Evolutionary conservation across 2,797 vertebrate species (phyloP), one percentile per base, ranked within the genome.

Genomic region (Vireo griseus): DNA sequence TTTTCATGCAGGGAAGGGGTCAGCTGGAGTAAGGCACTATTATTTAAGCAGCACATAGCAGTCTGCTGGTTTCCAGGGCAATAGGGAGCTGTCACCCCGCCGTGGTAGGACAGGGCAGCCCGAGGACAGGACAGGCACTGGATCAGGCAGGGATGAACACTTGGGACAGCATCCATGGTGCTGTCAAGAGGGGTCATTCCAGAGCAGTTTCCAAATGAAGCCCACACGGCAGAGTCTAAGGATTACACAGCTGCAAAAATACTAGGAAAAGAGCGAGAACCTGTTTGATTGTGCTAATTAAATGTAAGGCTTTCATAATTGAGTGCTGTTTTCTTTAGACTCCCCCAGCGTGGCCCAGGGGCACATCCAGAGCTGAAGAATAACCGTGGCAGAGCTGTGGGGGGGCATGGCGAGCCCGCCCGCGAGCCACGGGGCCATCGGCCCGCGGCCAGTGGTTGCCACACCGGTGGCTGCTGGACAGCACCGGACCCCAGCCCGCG

Each of bases 281-380:
- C 88, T 93, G 96, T 94, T 95, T 92, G 90, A 82, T 55, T 5
- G 40, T 2, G 37, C 48, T 15, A 5, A 59, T 25, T n/a, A 50
- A 67, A 22, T 0, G 22, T 2, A 40, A n/a, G 48, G 61, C 22
- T 58, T 65, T 29, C 3, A 3, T 29, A 33, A 54, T 20, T 44
- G 59, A 22, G 29, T 8, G 37, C n/a, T 37, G 37, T 51, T 86
- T 69, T 44, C 66, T n/a, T 50, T 9, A 52, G 29, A 0, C 8
- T 31, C n/a, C 28, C 51, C 52, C 12, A 11, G 48, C 40, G 0
- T 1, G 77, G 55, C 42, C 31, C 25, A 26, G 58, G 58, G 72
- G 68, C 47, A 10, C 19, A 14, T 20, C 0, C 55, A 13, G 40
- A 25, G 77, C 63, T 11, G 58, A 29, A 45, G 44, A 25, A 2